Base-by-base conservation (phyloP, 2,797 vertebrate genomes). In the Heteromormyrus szaboi region DNA sequence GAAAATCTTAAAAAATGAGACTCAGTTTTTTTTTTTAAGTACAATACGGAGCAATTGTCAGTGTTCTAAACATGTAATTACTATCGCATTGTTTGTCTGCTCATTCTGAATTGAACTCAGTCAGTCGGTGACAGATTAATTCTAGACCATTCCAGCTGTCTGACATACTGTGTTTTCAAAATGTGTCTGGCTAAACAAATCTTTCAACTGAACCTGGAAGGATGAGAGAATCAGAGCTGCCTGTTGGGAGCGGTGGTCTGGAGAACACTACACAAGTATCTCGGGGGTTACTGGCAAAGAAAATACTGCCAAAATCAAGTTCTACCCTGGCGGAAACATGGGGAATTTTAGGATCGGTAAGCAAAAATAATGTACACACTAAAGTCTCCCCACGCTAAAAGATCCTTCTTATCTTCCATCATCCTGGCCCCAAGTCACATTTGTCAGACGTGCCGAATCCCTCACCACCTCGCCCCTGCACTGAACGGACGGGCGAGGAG, bases 321-420 rank as follows among this genome's bases (percentile, higher is more conserved):
- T 51, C 46, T 1, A 12, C 22, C 17, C 19, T 56, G 59, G 46
- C 1, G 44, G 46, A 37, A 50, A 41, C 5, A 14, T 29, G 62
- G 44, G 65, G 86, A 14, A n/a, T 29, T 72, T 65, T 48, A 65
- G 65, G 41, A 46, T 12, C 1, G 50, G n/a, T 5, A 22, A 29
- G 85, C 51, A 86, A 68, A 87, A 83, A 54, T 14, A 59, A 44
- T 1, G 51, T 44, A 33, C 12, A 22, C 4, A 19, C n/a, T 68
- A 29, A 65, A 51, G 53, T 44, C 53, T 84, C 44, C 48, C 1
- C 4, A 56, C 51, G 25, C 25, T 48, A 85, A 65, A 48, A 4
- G n/a, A 65, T 17, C 87, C 90, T 85, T 91, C 93, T 90, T 92
- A 92, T 93, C 94, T 95, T 95, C 94, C 90, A 92, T 95, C 95